Base-by-base conservation (phyloP, 2,113 vertebrate genomes). In the Thalassoma bifasciatum region DNA sequence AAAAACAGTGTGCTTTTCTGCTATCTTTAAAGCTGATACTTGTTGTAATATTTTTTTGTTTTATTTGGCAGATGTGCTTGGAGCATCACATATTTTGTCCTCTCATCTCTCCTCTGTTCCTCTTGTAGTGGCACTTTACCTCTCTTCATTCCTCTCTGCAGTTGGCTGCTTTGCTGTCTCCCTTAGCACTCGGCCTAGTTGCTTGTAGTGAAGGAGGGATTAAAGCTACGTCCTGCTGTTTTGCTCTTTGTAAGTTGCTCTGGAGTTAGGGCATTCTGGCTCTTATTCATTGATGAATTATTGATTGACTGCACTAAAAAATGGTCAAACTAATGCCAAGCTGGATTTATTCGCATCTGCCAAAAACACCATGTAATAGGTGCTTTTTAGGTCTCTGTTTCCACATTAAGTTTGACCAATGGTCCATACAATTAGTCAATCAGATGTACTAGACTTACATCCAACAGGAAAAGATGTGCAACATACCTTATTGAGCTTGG, bases 281-380 rank as follows among this genome's bases (percentile, higher is more conserved):
- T 51, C 47, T 46, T 24, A 14, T 61, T 67, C 30, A 38, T 22
- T 54, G 40, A 76, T 62, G 12, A 53, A 60, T 67, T 13, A 46
- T 47, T 67, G 46, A 76, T 67, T 57, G 12, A 22, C 42, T 51
- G 24, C 24, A 10, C 16, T 24, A 16, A 46, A 13, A 62, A 54
- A 40, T 68, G 26, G 8, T 26, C 49, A 37, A 19, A 67, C 49
- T 12, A 37, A 16, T 14, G 37, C 24, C 5, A 0, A 13, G 34
- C 24, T 24, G 24, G 5, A n/a, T 46, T 24, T 11, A 26, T 22
- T 37, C n/a, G 53, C 30, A 34, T 23, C 22, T 8, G 58, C 10
- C 23, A n/a, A 24, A 13, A 13, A 21, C 47, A 17, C 12, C 36
- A n/a, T 12, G 21, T 44, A 21, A 42, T 6, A 52, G 12, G 4